phyloP scores from a whole-genome alignment of 2,797 vertebrate genomes.

The Malacoctenus gilli region DNA sequence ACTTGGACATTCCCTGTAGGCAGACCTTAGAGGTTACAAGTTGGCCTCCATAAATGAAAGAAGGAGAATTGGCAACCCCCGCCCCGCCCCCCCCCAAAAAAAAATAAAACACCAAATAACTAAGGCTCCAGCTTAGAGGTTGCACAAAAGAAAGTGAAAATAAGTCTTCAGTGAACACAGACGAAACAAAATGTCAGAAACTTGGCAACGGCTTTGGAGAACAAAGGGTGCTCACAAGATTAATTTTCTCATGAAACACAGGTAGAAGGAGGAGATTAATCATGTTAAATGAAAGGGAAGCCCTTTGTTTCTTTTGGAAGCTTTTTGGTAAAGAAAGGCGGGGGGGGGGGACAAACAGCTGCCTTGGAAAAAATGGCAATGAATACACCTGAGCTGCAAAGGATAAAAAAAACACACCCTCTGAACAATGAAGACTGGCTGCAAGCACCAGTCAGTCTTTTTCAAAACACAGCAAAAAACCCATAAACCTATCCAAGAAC shows the following conservation, averaged over 20 bases:
- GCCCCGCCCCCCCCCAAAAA: too few species aligned
- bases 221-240: conserved; percentile 21
- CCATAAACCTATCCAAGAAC: too few species aligned
- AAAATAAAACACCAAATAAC: conserved; percentile 1
- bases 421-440: conserved; percentile 8
- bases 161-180: too few species aligned
- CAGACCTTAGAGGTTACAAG: conserved; percentile 3
- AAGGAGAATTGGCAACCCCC: too few species aligned
- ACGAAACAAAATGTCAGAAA: conserved; percentile 20
- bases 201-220: conserved; percentile 10
- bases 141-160: conserved; percentile 27
- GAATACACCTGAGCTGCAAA: neutral
- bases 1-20: conserved; percentile 9
- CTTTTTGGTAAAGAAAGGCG: conserved; percentile 10
- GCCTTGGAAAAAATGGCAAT: conserved; percentile 5
- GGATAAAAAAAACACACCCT: conserved; percentile 25
- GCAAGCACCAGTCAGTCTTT: neutral
- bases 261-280: conserved; percentile 28
- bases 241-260: conserved; percentile 39
- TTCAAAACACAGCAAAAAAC: neutral
- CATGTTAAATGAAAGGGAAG: conserved; percentile 40
- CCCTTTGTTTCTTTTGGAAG: conserved; percentile 8
- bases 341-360: conserved; percentile 23
- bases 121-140: conserved; percentile 8
- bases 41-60: conserved; percentile 17